Evolutionary conservation across 2,113 vertebrate species (phyloP).

Genomic region (Erythrocebus patas): DNA sequence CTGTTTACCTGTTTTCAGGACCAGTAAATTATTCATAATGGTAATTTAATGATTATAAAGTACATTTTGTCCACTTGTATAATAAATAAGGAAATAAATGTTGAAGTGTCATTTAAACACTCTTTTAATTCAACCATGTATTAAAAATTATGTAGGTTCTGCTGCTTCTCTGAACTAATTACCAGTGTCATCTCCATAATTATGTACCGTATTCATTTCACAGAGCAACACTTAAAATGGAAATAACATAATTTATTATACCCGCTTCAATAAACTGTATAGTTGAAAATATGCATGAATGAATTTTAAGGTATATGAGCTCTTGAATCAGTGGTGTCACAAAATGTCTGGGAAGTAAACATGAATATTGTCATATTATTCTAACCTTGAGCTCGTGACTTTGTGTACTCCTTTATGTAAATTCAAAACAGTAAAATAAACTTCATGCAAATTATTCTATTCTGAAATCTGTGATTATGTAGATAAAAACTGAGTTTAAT

Average conservation of each 20-base stretch:
- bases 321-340: constrained; percentile 53
- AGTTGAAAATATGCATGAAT: constrained; percentile 61
- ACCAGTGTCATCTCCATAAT: constrained; percentile 71
- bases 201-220: constrained; percentile 66
- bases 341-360: constrained; percentile 46
- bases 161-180: constrained; percentile 55
- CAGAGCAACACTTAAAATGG: constrained; percentile 47
- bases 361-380: constrained; percentile 56
- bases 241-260: constrained; percentile 66
- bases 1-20: not conserved
- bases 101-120: not conserved
- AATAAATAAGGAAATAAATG: constrained; percentile 23
- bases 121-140: not conserved
- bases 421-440: constrained; percentile 49
- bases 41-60: not conserved
- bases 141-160: constrained; percentile 56
- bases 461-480: constrained; percentile 41
- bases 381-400: constrained; percentile 55
- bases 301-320: constrained; percentile 65
- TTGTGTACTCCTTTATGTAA: constrained; percentile 55
- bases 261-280: constrained; percentile 40
- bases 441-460: constrained; percentile 38
- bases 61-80: not conserved
- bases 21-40: not conserved
- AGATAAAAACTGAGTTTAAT: constrained; percentile 34